phyloP scores from a whole-genome alignment of 2,797 vertebrate genomes.

The Nothura maculosa region DNA sequence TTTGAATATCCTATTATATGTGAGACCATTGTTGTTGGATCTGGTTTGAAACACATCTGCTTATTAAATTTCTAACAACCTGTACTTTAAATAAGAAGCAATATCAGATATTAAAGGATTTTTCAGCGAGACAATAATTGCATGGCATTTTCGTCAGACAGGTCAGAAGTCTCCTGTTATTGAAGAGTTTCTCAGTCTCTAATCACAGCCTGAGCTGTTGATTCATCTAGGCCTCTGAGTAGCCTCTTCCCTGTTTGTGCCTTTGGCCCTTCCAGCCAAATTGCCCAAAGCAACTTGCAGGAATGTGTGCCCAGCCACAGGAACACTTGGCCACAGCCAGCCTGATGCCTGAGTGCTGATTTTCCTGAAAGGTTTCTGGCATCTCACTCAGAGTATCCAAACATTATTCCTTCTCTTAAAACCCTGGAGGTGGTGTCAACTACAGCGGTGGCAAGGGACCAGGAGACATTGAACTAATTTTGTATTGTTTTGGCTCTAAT shows the following conservation, averaged over 20 bases:
- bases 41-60: background rate
- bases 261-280: background rate
- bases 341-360: fast-evolving
- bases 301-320: background rate
- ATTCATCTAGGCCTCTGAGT: background rate
- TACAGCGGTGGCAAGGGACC: background rate
- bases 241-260: background rate
- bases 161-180: background rate
- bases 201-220: background rate
- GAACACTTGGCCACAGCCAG: background rate
- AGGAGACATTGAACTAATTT: background rate
- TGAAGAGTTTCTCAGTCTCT: background rate
- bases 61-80: background rate
- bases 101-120: background rate
- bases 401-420: background rate
- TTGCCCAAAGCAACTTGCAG: background rate
- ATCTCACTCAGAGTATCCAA: background rate
- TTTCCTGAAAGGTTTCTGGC: background rate
- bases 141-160: background rate
- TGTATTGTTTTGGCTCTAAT: background rate
- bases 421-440: background rate
- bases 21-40: background rate
- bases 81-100: background rate
- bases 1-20: background rate
- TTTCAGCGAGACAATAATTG: background rate